Evolutionary conservation across 2,888 invertebrate genomes (phyloP).

Genomic region (Ariolimax columbianus): DNA sequence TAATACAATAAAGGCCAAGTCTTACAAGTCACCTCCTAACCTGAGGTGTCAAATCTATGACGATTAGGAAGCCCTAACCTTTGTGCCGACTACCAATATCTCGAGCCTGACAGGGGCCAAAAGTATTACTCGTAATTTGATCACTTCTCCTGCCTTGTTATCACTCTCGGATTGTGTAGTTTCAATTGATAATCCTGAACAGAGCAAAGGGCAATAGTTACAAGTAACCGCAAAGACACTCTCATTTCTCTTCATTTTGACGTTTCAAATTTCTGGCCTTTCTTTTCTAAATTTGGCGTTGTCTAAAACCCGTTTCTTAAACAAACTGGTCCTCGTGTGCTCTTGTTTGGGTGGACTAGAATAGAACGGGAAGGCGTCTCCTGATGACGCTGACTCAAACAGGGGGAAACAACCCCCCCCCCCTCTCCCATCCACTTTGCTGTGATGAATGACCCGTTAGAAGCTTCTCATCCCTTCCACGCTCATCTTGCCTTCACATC

Average conservation of each 20-base stretch:
- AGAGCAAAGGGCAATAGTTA: slow-evolving; percentile 21
- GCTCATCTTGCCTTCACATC: neutral
- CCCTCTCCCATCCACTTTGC: neutral
- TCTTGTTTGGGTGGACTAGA: neutral
- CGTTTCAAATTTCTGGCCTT: neutral
- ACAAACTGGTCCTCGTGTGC: neutral
- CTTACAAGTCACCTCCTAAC: neutral
- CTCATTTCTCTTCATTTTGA: neutral
- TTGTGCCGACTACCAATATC: neutral
- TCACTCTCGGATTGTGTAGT: neutral
- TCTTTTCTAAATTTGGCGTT: neutral
- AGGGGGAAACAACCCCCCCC: neutral
- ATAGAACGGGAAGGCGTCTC: neutral
- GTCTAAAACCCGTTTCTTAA: neutral
- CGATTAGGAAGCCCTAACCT: neutral
- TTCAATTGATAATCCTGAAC: neutral
- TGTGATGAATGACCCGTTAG: neutral
- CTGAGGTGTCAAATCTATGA: slow-evolving; percentile 13
- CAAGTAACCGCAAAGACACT: neutral
- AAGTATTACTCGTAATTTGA: slow-evolving; percentile 27
- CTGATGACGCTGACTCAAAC: neutral
- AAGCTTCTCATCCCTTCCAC: neutral
- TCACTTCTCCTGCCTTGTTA: slow-evolving; percentile 19
- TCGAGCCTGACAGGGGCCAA: neutral
- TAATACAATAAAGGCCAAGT: neutral